Conservation (phyloP, 1,140 invertebrate genomes). For the Babylonia areolata region DNA sequence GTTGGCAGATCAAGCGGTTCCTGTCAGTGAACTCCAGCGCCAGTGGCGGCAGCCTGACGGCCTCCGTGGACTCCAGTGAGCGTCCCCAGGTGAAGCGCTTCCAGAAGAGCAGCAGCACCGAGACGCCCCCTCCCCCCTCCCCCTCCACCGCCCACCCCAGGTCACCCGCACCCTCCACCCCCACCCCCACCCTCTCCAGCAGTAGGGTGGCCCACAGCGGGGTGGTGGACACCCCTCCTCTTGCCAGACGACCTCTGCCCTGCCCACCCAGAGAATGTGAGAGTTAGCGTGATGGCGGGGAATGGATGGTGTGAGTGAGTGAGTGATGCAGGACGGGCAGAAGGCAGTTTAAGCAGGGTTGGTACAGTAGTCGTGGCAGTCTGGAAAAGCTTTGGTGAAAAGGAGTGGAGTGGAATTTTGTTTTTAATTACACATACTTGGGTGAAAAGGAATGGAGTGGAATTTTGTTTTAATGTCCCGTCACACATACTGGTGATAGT, state of each 20-base stretch:
- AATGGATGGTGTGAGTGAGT: background rate
- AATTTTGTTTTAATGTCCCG: too few species aligned
- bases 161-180: background rate
- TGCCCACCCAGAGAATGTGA: background rate
- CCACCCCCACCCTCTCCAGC: background rate
- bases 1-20: slow-evolving; percentile 15
- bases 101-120: slow-evolving; percentile 28
- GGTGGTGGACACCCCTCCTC: background rate
- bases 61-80: slow-evolving; percentile 17
- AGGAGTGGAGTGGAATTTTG: too few species aligned
- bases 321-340: too few species aligned
- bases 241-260: background rate
- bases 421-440: too few species aligned
- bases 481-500: too few species aligned
- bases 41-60: slow-evolving; percentile 1
- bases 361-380: too few species aligned
- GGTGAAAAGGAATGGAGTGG: too few species aligned
- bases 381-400: too few species aligned
- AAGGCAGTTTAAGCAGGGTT: too few species aligned
- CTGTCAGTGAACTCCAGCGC: slow-evolving; percentile 27
- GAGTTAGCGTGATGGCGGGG: background rate
- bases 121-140: background rate
- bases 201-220: too few species aligned
- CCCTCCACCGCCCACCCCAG: background rate
- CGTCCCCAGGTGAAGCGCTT: slow-evolving; percentile 33